Conservation (phyloP, 2,113 vertebrate species). For the Procavia capensis region DNA sequence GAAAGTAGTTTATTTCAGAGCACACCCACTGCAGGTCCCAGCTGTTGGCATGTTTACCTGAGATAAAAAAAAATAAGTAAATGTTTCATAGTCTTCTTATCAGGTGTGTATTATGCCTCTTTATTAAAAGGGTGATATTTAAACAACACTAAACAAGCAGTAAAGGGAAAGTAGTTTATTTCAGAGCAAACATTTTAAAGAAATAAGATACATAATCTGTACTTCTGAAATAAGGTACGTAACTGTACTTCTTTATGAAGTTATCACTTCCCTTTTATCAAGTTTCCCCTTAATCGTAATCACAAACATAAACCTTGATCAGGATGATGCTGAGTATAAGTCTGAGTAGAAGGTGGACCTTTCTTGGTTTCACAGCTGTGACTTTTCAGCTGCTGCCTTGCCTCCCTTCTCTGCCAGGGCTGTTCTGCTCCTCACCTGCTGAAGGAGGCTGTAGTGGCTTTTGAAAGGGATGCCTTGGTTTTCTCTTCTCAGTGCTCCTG, state of each 20-base stretch:
- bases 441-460: background rate
- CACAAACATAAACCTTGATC: background rate
- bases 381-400: background rate
- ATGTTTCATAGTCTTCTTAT: no score
- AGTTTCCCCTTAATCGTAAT: background rate
- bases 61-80: no score
- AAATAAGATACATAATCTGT: no score
- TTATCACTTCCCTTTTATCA: background rate
- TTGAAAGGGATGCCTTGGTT: background rate
- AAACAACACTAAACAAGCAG: no score
- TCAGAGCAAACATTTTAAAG: constrained; percentile 51
- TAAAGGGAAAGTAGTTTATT: no score
- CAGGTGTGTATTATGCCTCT: no score
- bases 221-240: no score
- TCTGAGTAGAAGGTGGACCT: background rate
- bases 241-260: background rate
- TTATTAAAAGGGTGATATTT: no score
- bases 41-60: no score
- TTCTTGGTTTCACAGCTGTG: background rate
- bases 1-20: constrained; percentile 46
- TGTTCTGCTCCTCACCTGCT: background rate
- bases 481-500: background rate
- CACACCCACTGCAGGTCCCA: no score
- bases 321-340: background rate
- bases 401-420: background rate